These are phyloP conservation scores for Blera fallax DNA, from an alignment of 2,888 invertebrate species.

Conservation along the genomic window DNA sequence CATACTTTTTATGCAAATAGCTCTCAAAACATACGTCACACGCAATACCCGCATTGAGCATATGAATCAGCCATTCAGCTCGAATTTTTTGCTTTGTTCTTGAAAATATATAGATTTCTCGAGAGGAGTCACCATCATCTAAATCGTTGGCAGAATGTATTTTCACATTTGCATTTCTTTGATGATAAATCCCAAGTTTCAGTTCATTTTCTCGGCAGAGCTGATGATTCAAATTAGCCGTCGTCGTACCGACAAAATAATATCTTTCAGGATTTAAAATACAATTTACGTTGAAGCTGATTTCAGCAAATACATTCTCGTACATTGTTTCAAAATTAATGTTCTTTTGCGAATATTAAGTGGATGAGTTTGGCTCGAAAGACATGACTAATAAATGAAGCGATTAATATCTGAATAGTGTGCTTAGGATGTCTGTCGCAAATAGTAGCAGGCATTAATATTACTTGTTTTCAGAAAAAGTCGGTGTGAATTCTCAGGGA, in stretches of 20 bases:
- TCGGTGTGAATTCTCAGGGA: not conserved
- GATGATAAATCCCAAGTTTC: not conserved
- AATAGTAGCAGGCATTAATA: not conserved
- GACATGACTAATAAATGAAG: not conserved
- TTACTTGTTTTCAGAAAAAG: not conserved
- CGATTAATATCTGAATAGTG: not conserved
- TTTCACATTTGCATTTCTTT: slow-evolving; percentile 23
- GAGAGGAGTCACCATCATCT: not conserved
- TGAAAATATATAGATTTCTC: not conserved
- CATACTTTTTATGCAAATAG: not conserved
- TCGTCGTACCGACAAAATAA: not conserved
- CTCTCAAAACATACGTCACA: not conserved
- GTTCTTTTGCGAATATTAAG: not conserved
- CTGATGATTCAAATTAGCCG: not conserved
- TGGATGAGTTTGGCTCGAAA: not conserved
- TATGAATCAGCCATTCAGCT: not conserved
- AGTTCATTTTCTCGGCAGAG: not conserved
- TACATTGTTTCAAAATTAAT: slow-evolving; percentile 5
- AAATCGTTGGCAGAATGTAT: not conserved
- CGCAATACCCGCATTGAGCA: not conserved
- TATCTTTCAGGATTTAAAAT: not conserved
- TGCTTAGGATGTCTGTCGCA: not conserved
- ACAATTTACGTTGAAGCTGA: not conserved
- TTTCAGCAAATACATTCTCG: not conserved
- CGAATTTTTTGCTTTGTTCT: not conserved